A percentile compares a stretch with the other conserved stretches of the same genome.
Conservation (phyloP, 2,113 vertebrate species). For the Phyllopteryx taeniolatus region DNA sequence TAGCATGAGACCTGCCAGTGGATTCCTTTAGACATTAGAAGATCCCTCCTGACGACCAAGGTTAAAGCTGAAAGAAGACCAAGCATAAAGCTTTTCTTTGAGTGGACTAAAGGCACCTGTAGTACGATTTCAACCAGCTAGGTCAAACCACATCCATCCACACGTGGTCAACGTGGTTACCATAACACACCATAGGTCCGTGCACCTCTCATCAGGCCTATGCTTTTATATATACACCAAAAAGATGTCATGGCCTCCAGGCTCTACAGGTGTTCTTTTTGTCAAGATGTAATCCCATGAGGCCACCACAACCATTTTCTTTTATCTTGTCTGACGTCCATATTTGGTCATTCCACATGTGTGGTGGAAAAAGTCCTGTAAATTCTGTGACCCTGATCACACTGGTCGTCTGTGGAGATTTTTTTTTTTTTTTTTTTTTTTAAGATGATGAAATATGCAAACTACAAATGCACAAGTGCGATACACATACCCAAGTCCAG, state of each 20-base stretch:
- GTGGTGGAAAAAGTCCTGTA: background rate
- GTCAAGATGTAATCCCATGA: background rate
- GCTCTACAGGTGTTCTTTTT: conserved; percentile 11
- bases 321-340: background rate
- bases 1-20: background rate
- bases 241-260: conserved; percentile 28
- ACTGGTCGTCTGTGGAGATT: no score
- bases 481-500: background rate
- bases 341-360: background rate
- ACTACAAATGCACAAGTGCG: background rate
- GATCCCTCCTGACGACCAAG: background rate
- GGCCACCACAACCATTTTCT: background rate
- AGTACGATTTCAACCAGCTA: conserved; percentile 19
- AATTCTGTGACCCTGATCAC: background rate
- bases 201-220: conserved; percentile 9
- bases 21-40: background rate
- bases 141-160: conserved; percentile 1
- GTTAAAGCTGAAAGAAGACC: background rate
- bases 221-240: conserved; percentile 20
- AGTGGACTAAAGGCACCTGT: background rate
- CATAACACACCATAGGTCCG: background rate
- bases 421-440: background rate
- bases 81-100: background rate
- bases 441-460: background rate
- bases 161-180: conserved; percentile 24